These are phyloP conservation scores for Chaetodon auriga DNA, from an alignment of 2,113 vertebrate genomes.

Conservation along the genomic window DNA sequence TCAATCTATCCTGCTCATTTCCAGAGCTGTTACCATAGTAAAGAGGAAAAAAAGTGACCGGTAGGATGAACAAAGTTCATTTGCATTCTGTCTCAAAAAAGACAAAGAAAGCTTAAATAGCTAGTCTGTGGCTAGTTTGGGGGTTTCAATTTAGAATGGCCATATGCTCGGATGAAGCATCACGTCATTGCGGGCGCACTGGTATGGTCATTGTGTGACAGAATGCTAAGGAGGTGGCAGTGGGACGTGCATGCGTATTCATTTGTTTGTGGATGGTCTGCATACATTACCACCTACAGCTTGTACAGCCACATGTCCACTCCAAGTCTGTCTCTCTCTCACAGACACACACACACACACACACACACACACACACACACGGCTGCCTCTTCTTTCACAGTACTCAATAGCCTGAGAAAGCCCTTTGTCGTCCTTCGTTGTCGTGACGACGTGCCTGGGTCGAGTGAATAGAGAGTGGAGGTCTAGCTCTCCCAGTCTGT, in stretches of 20 bases:
- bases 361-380: slow-evolving; percentile 60
- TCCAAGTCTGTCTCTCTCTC: slow-evolving; percentile 17
- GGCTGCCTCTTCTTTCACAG: slow-evolving; percentile 78
- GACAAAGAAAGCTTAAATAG: slow-evolving; percentile 49
- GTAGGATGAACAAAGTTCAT: slow-evolving; percentile 21
- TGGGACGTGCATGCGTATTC: slow-evolving; percentile 73
- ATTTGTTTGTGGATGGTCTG: slow-evolving; percentile 79
- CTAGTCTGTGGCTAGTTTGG: slow-evolving; percentile 28
- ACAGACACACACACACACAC: slow-evolving; percentile 49
- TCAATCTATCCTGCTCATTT: slow-evolving; percentile 9
- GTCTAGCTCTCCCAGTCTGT: slow-evolving; percentile 68
- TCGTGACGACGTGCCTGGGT: slow-evolving; percentile 80
- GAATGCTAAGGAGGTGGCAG: slow-evolving; percentile 69
- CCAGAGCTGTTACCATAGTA: not conserved
- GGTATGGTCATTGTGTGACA: slow-evolving; percentile 74
- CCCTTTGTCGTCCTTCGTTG: slow-evolving; percentile 83
- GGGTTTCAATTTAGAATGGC: slow-evolving; percentile 32
- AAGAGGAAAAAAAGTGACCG: not conserved
- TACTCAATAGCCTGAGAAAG: slow-evolving; percentile 80
- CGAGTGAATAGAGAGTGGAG: slow-evolving; percentile 75
- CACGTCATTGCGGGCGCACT: slow-evolving; percentile 59
- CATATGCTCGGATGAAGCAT: slow-evolving; percentile 65
- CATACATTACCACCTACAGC: slow-evolving; percentile 85
- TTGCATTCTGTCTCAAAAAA: slow-evolving; percentile 34
- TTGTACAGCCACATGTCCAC: slow-evolving; percentile 59